A percentile compares a stretch with the other conserved stretches of the same genome.
These are phyloP conservation scores for Elaphurus davidianus DNA, from an alignment of 2,113 vertebrate species.

Conservation along the genomic window DNA sequence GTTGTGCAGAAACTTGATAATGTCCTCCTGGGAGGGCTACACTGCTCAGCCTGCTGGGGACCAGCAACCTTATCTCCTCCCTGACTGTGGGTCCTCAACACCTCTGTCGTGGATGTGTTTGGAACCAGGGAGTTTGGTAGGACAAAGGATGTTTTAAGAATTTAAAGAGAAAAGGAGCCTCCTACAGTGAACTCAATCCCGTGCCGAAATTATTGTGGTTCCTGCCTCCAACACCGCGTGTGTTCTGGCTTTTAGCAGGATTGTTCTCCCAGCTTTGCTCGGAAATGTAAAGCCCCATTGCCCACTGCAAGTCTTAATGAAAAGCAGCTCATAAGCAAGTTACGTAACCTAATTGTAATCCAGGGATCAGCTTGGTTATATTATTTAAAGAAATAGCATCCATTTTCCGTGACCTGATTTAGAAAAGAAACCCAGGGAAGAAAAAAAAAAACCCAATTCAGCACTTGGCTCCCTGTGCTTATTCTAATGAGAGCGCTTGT, in stretches of 20 bases:
- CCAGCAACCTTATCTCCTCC: constrained; percentile 73
- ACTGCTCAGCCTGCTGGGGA: constrained; percentile 82
- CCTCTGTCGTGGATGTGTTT: background rate
- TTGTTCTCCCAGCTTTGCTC: constrained; percentile 56
- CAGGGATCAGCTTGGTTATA: constrained; percentile 75
- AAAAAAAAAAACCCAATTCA: constrained; percentile 4
- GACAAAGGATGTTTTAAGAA: constrained; percentile 53
- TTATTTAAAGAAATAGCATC: constrained; percentile 78
- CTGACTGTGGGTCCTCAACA: background rate
- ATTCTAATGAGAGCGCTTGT: constrained; percentile 62
- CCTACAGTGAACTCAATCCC: constrained; percentile 34
- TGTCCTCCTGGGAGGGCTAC: constrained; percentile 90
- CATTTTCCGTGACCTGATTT: constrained; percentile 75
- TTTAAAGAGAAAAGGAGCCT: constrained; percentile 53
- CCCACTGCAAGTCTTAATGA: constrained; percentile 78
- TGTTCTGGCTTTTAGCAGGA: constrained; percentile 42
- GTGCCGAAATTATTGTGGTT: background rate
- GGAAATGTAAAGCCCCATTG: constrained; percentile 71
- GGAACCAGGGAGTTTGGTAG: constrained; percentile 25
- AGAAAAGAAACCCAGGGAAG: constrained; percentile 58
- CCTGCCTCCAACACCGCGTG: constrained; percentile 3
- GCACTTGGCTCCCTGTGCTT: constrained; percentile 44
- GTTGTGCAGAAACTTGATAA: constrained; percentile 92
- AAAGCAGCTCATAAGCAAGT: constrained; percentile 78
- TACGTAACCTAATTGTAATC: constrained; percentile 78